Base-by-base conservation (phyloP, 1,140 invertebrate species). In the Brachionus rotundiformis region DNA sequence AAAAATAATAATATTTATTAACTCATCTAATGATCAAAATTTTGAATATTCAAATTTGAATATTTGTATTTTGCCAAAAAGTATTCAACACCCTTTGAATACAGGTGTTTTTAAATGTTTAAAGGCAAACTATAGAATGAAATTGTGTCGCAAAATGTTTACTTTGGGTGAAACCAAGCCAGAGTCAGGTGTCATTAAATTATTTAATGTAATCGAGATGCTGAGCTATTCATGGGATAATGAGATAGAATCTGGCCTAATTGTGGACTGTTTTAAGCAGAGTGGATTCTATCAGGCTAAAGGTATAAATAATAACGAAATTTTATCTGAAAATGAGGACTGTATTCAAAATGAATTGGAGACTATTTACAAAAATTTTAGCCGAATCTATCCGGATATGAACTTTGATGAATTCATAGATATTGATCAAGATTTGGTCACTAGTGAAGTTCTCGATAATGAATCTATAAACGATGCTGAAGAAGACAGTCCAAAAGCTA, bases 171-270 rank as follows among this genome's bases (percentile, higher is more conserved):
- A 68, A 36, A 36, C 63, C 11, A 63, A 63, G 23, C 61, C 29
- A 29, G 31, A 68, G 7, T 19, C 29, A 3, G 16, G n/a, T 8
- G 11, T 1, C 16, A n/a, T 68, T n/a, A 68, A 68, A 16, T 36
- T 68, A 16, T 68, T 68, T 23, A 68, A 19, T 16, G 63, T 68
- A 8, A 68, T 68, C 19, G 63, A 68, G 29, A 68, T 68, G 63
- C 33, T 68, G 13, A 68, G 29, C 33, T 68, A 41, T 23, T 68
- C 63, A 16, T 68, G 63, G 63, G 63, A 68, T 68, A 68, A 68
- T 36, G 63, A 68, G 31, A 68, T 68, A 1, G 36, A 68, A 36
- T 36, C 63, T 16, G 63, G 13, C 16, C 16, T 68, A 3, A 36
- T 68, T 7, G 63, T 68, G 2, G 63, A 68, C 16, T 68, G 63